A percentile compares a stretch with the other conserved stretches of the same genome.
Conservation (phyloP, 1,140 invertebrate genomes). For the Caenorhabditis inopinata region DNA sequence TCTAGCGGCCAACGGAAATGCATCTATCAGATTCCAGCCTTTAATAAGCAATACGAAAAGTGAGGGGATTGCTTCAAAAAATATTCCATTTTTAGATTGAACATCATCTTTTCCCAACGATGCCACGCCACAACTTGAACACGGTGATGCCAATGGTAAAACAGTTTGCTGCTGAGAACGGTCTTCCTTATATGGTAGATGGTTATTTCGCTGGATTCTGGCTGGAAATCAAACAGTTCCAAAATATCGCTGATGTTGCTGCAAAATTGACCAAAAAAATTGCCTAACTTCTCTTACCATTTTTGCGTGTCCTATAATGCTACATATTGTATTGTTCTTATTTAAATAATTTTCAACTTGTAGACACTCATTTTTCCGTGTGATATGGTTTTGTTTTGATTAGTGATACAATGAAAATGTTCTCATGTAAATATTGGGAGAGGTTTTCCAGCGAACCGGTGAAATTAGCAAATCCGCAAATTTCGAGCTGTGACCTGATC, state of each 20-base stretch:
- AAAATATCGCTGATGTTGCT: constrained; percentile 58
- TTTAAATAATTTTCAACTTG: neutral
- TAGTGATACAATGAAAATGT: neutral
- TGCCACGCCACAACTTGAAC: constrained; percentile 62
- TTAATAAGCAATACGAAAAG: too few species aligned
- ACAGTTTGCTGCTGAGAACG: constrained; percentile 62
- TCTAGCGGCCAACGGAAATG: too few species aligned
- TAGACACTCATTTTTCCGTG: neutral
- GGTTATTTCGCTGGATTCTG: constrained; percentile 64
- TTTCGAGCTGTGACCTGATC: too few species aligned
- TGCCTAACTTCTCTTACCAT: constrained; percentile 17
- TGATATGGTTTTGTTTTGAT: neutral
- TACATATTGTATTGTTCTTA: neutral
- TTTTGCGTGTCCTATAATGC: neutral
- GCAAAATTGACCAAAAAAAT: constrained; percentile 50
- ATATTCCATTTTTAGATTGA: constrained; percentile 57
- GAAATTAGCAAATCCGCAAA: neutral
- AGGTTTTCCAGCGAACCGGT: too few species aligned
- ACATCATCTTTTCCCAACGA: constrained; percentile 66
- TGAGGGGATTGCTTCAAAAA: neutral
- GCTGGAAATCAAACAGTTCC: constrained; percentile 58
- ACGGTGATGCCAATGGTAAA: constrained; percentile 65
- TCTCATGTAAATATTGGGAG: too few species aligned
- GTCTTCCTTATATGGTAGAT: constrained; percentile 65
- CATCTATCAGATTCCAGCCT: too few species aligned